phyloP scores from a whole-genome alignment of 2,888 invertebrate species.

The Dorcus parallelipipedus region DNA sequence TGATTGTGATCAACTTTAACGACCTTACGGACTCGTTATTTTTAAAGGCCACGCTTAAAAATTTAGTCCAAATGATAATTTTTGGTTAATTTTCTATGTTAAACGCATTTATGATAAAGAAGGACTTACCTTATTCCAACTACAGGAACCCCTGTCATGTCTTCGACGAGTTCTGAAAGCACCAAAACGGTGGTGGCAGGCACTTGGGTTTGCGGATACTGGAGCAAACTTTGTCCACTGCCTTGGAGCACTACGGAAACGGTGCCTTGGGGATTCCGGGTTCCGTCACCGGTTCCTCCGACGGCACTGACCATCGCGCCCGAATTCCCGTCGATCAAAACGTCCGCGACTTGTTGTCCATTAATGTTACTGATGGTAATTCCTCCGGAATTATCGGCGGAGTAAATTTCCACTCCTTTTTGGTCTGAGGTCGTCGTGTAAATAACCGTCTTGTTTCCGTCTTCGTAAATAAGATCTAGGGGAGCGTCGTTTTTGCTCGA shows the following conservation, averaged over 20 bases:
- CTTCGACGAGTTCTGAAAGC: constrained; percentile 68
- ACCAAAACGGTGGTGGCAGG: constrained; percentile 65
- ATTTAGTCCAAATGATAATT: no score
- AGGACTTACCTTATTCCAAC: constrained; percentile 60
- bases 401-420: constrained; percentile 76
- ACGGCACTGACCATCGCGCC: constrained; percentile 54
- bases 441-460: constrained; percentile 80
- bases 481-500: constrained; percentile 65
- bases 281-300: constrained; percentile 46
- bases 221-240: constrained; percentile 53
- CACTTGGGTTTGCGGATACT: constrained; percentile 53
- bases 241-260: constrained; percentile 53
- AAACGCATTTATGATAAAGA: no score
- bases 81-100: no score
- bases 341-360: constrained; percentile 53
- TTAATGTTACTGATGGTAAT: constrained; percentile 48
- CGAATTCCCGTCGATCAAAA: constrained; percentile 54
- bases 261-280: constrained; percentile 45
- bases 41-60: no score
- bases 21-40: no score
- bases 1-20: no score
- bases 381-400: constrained; percentile 56
- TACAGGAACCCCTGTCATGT: constrained; percentile 65
- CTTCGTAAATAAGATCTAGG: constrained; percentile 80
- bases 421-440: constrained; percentile 77